These are phyloP conservation scores for Margarornis squamiger DNA, from an alignment of 2,797 vertebrate genomes.

Conservation along the genomic window DNA sequence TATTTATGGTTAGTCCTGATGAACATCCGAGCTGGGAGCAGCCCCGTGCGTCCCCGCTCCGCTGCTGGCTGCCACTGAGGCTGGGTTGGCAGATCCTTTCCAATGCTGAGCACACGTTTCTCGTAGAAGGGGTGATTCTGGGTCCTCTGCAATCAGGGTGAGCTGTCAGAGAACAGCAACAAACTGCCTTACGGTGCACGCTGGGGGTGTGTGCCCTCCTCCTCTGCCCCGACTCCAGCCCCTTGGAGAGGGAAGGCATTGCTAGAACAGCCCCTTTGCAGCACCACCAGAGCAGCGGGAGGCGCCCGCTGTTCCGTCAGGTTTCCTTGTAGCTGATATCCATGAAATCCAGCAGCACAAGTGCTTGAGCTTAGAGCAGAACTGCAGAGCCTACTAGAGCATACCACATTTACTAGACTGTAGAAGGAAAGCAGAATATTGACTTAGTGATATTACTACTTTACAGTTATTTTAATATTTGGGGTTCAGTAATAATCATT, in stretches of 20 bases:
- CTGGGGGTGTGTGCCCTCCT: background rate
- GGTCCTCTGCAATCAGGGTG: conserved; percentile 50
- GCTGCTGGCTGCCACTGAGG: conserved; percentile 62
- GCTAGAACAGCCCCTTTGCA: background rate
- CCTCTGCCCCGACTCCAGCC: background rate
- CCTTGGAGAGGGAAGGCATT: background rate
- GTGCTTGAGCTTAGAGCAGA: conserved; percentile 57
- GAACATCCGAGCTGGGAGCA: conserved; percentile 51
- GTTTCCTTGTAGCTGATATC: background rate
- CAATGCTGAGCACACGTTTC: conserved; percentile 6
- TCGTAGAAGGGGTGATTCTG: conserved; percentile 40
- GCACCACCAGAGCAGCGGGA: background rate
- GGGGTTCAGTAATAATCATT: conserved; percentile 2
- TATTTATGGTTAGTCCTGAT: conserved; percentile 66
- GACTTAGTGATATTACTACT: conserved; percentile 32
- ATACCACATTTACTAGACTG: conserved; percentile 25
- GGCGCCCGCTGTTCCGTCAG: background rate
- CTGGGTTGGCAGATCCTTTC: conserved; percentile 45
- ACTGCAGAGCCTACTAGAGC: conserved; percentile 48
- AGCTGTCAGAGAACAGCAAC: conserved; percentile 31
- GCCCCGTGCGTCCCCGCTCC: conserved; percentile 31
- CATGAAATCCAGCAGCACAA: conserved; percentile 37
- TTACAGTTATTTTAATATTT: conserved; percentile 41
- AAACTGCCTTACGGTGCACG: conserved; percentile 40
- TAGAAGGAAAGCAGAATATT: conserved; percentile 55